Conservation (phyloP, 2,113 vertebrate species). For the Synchiropus splendidus region DNA sequence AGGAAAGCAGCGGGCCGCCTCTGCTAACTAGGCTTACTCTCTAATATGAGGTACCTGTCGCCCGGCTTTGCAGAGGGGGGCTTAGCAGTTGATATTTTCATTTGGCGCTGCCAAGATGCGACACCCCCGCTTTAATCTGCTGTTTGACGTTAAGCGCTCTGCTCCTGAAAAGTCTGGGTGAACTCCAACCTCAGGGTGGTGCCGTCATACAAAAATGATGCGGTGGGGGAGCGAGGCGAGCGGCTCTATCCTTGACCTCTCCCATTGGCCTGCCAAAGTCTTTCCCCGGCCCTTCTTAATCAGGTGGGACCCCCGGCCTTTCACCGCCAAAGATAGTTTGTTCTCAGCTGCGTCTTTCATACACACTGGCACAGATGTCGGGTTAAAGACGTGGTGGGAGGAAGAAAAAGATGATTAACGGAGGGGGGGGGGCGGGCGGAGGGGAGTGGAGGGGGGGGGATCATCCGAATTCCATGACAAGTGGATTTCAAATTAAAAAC, state of each 20-base stretch:
- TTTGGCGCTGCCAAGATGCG: slow-evolving; percentile 75
- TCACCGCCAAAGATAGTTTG: slow-evolving; percentile 36
- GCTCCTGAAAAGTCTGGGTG: slow-evolving; percentile 81
- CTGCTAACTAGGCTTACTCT: slow-evolving; percentile 68
- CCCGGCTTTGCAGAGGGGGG: slow-evolving; percentile 69
- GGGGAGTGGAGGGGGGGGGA: neutral
- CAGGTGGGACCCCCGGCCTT: slow-evolving; percentile 61
- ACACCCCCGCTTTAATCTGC: slow-evolving; percentile 82
- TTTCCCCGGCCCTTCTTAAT: slow-evolving; percentile 64
- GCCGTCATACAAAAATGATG: slow-evolving; percentile 71
- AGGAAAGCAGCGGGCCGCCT: slow-evolving; percentile 58
- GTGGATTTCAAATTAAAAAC: neutral
- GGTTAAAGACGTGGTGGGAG: slow-evolving; percentile 17
- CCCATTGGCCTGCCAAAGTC: slow-evolving; percentile 60
- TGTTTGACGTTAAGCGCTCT: slow-evolving; percentile 77
- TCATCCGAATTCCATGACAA: slow-evolving; percentile 3
- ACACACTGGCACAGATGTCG: slow-evolving; percentile 27
- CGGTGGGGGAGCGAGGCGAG: slow-evolving; percentile 52
- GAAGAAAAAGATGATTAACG: slow-evolving; percentile 1
- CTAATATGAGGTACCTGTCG: slow-evolving; percentile 79
- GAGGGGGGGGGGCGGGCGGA: neutral
- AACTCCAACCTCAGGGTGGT: slow-evolving; percentile 77
- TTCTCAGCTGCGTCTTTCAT: slow-evolving; percentile 50
- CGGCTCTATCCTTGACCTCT: slow-evolving; percentile 67
- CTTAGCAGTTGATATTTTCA: slow-evolving; percentile 86